These are phyloP conservation scores for Athene cunicularia DNA, from an alignment of 2,113 vertebrate species.

Conservation along the genomic window DNA sequence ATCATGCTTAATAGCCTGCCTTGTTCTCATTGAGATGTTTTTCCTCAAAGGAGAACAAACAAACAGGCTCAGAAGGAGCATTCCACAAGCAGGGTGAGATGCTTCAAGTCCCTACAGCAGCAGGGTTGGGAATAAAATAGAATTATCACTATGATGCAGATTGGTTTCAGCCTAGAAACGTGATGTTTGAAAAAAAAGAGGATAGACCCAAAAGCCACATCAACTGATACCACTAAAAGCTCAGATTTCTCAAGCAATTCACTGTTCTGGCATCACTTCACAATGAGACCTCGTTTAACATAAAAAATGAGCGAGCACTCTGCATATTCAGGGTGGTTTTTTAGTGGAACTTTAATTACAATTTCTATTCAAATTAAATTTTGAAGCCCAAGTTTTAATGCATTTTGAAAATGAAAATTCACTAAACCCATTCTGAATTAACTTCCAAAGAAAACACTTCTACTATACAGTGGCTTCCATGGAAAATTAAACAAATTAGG, in stretches of 20 bases:
- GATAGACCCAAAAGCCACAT: neutral
- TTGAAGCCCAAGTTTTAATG: neutral
- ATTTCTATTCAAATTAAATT: neutral
- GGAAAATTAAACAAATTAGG: neutral
- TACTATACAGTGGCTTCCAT: neutral
- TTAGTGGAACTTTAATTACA: neutral
- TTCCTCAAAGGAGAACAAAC: neutral
- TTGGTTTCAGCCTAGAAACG: neutral
- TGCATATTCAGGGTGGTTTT: neutral
- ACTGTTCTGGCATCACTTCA: neutral
- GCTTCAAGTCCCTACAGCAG: neutral
- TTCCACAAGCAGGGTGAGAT: neutral
- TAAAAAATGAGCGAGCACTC: neutral
- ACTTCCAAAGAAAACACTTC: slow-evolving; percentile 7
- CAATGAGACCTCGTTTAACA: neutral
- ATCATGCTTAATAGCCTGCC: neutral
- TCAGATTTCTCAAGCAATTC: neutral
- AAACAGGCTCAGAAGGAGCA: neutral
- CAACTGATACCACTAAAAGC: neutral
- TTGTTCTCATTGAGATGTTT: neutral
- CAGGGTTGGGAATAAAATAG: neutral
- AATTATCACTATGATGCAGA: rapidly evolving
- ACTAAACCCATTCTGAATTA: neutral
- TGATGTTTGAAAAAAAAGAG: neutral
- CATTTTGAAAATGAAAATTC: neutral